Evolutionary conservation across 1,140 invertebrate species (phyloP).

Genomic region (Bombus affinis): DNA sequence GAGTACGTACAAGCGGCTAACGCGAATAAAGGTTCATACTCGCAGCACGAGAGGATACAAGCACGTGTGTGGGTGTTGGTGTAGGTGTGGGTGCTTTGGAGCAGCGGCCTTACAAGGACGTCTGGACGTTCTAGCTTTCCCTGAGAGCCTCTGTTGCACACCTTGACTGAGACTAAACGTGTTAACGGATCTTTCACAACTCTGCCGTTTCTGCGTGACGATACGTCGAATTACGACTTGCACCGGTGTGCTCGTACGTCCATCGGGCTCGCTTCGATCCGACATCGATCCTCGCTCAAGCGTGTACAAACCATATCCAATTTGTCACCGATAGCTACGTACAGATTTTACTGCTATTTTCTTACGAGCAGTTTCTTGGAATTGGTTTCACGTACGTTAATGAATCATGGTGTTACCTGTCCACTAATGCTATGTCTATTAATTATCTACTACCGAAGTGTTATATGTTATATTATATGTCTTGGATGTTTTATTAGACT

Average conservation of each 20-base stretch:
- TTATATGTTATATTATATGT: too few species aligned
- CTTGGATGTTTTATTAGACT: too few species aligned
- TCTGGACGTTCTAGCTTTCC: conserved; percentile 62
- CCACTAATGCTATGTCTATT: too few species aligned
- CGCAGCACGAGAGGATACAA: conserved; percentile 1
- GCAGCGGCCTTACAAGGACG: conserved; percentile 69
- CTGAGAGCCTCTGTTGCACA: conserved; percentile 42
- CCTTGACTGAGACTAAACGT: conserved; percentile 43
- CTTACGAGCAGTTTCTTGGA: neutral
- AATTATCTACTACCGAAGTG: too few species aligned
- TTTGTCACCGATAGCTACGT: neutral
- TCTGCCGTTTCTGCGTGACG: conserved; percentile 13
- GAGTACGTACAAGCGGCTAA: neutral
- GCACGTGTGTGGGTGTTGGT: conserved; percentile 33
- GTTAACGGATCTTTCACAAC: conserved; percentile 57
- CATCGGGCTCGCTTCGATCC: too few species aligned
- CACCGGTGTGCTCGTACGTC: too few species aligned
- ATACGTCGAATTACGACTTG: conserved; percentile 4
- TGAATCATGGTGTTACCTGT: too few species aligned
- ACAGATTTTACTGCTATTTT: neutral
- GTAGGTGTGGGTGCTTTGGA: conserved; percentile 62
- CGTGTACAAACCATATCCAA: neutral
- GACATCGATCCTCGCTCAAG: neutral
- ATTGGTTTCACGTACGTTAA: too few species aligned
- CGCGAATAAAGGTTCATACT: conserved; percentile 45